phyloP scores from a whole-genome alignment of 2,797 vertebrate species.

The Malacoctenus gilli region DNA sequence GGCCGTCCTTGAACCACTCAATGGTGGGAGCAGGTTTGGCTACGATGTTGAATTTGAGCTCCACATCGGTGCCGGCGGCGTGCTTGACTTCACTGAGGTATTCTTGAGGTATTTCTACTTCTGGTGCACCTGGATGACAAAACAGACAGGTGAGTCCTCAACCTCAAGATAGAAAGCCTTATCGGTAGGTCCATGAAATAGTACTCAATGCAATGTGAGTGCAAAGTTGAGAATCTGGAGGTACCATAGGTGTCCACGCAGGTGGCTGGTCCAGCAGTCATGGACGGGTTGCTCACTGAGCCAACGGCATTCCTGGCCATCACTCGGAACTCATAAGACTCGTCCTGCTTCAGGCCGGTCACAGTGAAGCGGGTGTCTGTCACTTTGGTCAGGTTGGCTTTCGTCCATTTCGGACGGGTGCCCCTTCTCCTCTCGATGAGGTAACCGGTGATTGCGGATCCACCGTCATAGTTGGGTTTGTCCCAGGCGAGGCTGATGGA shows the following conservation, averaged over 20 bases:
- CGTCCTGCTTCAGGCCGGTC: slow-evolving; percentile 91
- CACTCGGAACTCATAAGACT: slow-evolving; percentile 93
- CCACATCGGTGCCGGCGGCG: slow-evolving; percentile 87
- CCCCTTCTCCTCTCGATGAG: slow-evolving; percentile 90
- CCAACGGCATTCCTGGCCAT: slow-evolving; percentile 96
- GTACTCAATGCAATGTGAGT: too few species aligned
- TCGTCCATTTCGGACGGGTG: slow-evolving; percentile 88
- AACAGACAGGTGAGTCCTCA: too few species aligned
- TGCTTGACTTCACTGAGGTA: slow-evolving; percentile 93
- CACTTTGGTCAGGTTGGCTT: slow-evolving; percentile 92
- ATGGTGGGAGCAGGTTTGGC: slow-evolving; percentile 95
- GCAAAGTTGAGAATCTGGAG: slow-evolving; percentile 39
- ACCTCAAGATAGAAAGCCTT: too few species aligned
- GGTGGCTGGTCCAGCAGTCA: slow-evolving; percentile 88
- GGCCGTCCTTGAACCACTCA: slow-evolving; percentile 96
- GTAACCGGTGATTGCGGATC: slow-evolving; percentile 94
- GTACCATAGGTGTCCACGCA: slow-evolving; percentile 95
- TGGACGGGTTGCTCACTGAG: slow-evolving; percentile 93
- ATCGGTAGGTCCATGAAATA: too few species aligned
- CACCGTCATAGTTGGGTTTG: slow-evolving; percentile 93
- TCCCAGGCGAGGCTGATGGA: slow-evolving; percentile 90
- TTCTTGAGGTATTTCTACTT: slow-evolving; percentile 92
- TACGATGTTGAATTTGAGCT: slow-evolving; percentile 91
- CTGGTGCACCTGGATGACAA: slow-evolving; percentile 93
- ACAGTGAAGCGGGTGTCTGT: slow-evolving; percentile 89